A percentile compares a stretch with the other conserved stretches of the same genome.
phyloP scores from a whole-genome alignment of 2,797 vertebrate genomes.

The Melanitta fusca region DNA sequence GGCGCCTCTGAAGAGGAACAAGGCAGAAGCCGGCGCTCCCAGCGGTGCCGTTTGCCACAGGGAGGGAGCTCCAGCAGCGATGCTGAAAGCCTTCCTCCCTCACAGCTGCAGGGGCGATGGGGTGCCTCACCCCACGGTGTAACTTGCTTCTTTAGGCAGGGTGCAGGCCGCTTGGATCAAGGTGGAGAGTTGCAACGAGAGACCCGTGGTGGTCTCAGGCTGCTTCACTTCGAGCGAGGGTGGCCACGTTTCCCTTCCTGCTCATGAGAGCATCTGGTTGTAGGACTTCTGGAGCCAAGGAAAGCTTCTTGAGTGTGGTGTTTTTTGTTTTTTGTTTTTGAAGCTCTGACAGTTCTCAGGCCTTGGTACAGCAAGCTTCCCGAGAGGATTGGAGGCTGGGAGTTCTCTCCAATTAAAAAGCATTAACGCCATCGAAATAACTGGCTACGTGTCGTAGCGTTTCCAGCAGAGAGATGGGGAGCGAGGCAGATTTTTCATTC shows the following conservation, averaged over 20 bases:
- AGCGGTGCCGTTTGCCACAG: neutral
- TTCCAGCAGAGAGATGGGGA: conserved; percentile 23
- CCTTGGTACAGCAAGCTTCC: rapidly evolving
- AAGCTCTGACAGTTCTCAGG: neutral
- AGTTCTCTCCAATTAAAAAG: conserved; percentile 17
- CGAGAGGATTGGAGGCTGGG: rapidly evolving
- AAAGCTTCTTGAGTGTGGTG: neutral
- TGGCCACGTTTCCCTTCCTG: neutral
- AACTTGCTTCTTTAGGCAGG: neutral
- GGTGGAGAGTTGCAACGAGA: neutral
- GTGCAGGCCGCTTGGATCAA: neutral
- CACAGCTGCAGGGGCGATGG: rapidly evolving
- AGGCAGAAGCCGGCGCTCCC: neutral
- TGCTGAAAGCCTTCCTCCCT: neutral
- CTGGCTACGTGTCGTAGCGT: neutral
- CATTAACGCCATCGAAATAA: neutral
- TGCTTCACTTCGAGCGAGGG: neutral
- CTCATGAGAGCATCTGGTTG: neutral
- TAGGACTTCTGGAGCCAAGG: neutral
- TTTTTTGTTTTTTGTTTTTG: neutral
- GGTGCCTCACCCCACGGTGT: neutral
- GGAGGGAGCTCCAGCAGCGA: neutral
- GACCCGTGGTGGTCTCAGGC: neutral
- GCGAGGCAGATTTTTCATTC: conserved; percentile 1
- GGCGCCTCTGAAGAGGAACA: neutral